phyloP scores from a whole-genome alignment of 2,888 invertebrate species.

The Melipona beecheii region DNA sequence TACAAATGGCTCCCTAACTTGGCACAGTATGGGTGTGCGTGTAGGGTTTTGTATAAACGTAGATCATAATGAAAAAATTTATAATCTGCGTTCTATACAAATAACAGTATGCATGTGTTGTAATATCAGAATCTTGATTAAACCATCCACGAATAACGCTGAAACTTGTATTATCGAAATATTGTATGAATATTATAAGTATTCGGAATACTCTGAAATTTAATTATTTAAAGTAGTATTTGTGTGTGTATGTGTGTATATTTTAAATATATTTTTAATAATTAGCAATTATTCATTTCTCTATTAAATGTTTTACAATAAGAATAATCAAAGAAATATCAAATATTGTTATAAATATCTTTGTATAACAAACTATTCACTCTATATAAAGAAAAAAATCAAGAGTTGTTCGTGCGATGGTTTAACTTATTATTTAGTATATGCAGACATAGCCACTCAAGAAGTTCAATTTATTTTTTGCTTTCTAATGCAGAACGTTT shows the following conservation, averaged over 20 bases:
- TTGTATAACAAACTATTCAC: slow-evolving; percentile 33
- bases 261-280: slow-evolving; percentile 23
- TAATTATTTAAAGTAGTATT: slow-evolving; percentile 27
- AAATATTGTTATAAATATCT: slow-evolving; percentile 47
- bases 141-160: slow-evolving; percentile 73
- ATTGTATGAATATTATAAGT: slow-evolving; percentile 33
- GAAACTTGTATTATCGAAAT: slow-evolving; percentile 36
- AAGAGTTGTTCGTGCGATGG: slow-evolving; percentile 71
- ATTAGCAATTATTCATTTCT: slow-evolving; percentile 23
- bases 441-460: slow-evolving; percentile 69
- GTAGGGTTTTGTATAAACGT: slow-evolving; percentile 68
- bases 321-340: slow-evolving; percentile 54
- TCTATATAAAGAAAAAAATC: slow-evolving; percentile 21
- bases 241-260: slow-evolving; percentile 10
- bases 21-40: slow-evolving; percentile 66
- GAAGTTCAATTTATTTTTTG: slow-evolving; percentile 73
- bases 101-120: slow-evolving; percentile 68
- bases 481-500: slow-evolving; percentile 70
- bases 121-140: slow-evolving; percentile 73
- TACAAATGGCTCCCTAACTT: slow-evolving; percentile 67
- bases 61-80: slow-evolving; percentile 54
- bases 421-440: slow-evolving; percentile 74
- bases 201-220: slow-evolving; percentile 38
- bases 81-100: slow-evolving; percentile 66
- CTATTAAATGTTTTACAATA: slow-evolving; percentile 31